A percentile compares a stretch with the other conserved stretches of the same genome.
These are phyloP conservation scores for Haemorhous mexicanus DNA, from an alignment of 2,113 vertebrate genomes.

Conservation along the genomic window DNA sequence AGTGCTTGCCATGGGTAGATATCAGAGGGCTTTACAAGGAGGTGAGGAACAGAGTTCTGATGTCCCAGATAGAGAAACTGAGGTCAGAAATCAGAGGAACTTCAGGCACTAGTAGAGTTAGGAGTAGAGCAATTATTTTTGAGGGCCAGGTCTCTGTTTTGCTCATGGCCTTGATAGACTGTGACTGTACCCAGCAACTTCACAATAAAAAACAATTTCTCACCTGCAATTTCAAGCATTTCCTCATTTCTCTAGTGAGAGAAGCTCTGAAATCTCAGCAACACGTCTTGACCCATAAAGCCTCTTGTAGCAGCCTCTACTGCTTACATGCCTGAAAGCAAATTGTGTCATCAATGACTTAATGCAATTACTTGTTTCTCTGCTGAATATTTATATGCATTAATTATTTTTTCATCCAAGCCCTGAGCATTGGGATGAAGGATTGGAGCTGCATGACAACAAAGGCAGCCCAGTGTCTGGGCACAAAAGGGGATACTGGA, in stretches of 20 bases:
- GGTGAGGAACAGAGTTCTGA: neutral
- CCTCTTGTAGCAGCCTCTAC: neutral
- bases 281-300: neutral
- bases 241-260: neutral
- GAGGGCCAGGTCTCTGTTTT: neutral
- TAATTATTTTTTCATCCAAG: neutral
- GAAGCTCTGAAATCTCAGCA: neutral
- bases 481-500: neutral
- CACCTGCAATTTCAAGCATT: neutral
- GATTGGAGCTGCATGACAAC: neutral
- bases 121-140: neutral
- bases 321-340: neutral
- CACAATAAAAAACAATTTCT: neutral
- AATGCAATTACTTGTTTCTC: neutral
- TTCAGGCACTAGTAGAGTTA: neutral
- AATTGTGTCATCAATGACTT: neutral
- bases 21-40: neutral
- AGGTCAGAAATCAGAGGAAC: neutral
- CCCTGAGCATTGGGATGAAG: neutral
- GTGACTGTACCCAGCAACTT: neutral
- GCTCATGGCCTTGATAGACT: accelerated
- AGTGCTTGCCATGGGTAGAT: neutral
- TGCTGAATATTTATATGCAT: neutral
- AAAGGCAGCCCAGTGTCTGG: neutral
- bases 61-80: neutral